phyloP scores from a whole-genome alignment of 1,140 invertebrate genomes.

The Tetranychus cinnabarinus region DNA sequence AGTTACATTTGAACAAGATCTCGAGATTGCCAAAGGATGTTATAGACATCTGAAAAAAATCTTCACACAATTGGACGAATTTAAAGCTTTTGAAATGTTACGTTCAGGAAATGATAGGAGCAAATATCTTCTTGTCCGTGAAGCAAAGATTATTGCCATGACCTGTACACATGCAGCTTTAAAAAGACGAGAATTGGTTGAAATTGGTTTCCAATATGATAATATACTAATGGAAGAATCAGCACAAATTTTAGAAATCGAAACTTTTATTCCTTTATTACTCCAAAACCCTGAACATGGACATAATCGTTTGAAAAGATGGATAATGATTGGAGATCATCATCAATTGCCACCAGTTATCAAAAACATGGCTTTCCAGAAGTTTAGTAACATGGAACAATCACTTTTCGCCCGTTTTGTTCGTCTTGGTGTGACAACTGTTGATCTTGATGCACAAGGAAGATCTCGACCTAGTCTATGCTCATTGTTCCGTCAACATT shows the following conservation, averaged over 20 bases:
- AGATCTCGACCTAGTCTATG: constrained; percentile 76
- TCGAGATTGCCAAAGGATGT: constrained; percentile 75
- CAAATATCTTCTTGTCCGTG: constrained; percentile 88
- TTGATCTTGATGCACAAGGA: constrained; percentile 92
- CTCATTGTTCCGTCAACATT: constrained; percentile 89
- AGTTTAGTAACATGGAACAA: constrained; percentile 99
- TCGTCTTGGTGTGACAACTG: constrained; percentile 77
- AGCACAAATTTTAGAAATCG: constrained; percentile 96
- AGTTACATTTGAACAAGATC: constrained; percentile 52
- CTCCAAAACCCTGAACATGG: constrained; percentile 93
- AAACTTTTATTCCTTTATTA: constrained; percentile 93
- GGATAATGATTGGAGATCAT: constrained; percentile 99
- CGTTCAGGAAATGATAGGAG: constrained; percentile 81
- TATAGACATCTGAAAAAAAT: constrained; percentile 87
- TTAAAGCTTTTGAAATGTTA: constrained; percentile 73
- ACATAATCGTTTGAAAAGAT: constrained; percentile 80
- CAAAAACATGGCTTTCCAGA: constrained; percentile 99
- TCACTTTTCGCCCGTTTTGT: constrained; percentile 91
- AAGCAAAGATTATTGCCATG: constrained; percentile 99
- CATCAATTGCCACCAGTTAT: constrained; percentile 97
- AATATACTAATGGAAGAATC: constrained; percentile 99
- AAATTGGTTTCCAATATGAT: constrained; percentile 88
- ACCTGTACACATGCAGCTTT: constrained; percentile 98
- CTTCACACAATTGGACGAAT: constrained; percentile 91
- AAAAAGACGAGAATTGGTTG: constrained; percentile 82